phyloP scores from a whole-genome alignment of 2,888 invertebrate genomes.

The Habrosyne pyritoides region DNA sequence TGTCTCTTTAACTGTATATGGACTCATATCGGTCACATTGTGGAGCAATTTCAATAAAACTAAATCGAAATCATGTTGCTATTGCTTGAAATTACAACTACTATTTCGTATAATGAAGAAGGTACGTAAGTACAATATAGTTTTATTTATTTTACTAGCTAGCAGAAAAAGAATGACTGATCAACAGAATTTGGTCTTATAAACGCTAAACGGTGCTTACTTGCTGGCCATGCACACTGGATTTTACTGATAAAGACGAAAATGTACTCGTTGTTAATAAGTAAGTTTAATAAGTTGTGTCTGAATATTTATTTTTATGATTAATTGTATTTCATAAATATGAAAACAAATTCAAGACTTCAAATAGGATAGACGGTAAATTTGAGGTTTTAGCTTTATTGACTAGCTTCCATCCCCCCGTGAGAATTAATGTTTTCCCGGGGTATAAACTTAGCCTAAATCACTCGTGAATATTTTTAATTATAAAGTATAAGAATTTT shows the following conservation, averaged over 20 bases:
- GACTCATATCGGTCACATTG: conserved; percentile 53
- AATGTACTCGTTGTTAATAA: too few relatives aligned
- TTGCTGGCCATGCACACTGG: neutral
- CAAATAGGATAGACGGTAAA: too few relatives aligned
- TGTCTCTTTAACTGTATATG: conserved; percentile 53
- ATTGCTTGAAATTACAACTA: conserved; percentile 35
- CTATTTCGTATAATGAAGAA: conserved; percentile 18
- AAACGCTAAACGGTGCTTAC: neutral
- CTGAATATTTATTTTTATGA: too few relatives aligned
- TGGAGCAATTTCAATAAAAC: conserved; percentile 54
- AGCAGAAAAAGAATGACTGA: neutral
- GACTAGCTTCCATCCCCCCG: too few relatives aligned
- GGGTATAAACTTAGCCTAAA: too few relatives aligned
- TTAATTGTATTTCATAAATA: too few relatives aligned
- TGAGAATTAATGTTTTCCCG: too few relatives aligned
- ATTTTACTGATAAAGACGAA: neutral
- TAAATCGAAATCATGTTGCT: conserved; percentile 54
- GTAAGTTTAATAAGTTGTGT: too few relatives aligned
- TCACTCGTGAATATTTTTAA: too few relatives aligned
- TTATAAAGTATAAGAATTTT: too few relatives aligned
- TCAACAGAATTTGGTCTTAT: neutral
- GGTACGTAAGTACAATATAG: neutral
- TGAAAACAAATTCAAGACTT: too few relatives aligned
- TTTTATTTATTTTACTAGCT: neutral
- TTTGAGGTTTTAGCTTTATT: too few relatives aligned